These are phyloP conservation scores for Ecliptopera silaceata DNA, from an alignment of 2,888 invertebrate genomes.

Conservation along the genomic window DNA sequence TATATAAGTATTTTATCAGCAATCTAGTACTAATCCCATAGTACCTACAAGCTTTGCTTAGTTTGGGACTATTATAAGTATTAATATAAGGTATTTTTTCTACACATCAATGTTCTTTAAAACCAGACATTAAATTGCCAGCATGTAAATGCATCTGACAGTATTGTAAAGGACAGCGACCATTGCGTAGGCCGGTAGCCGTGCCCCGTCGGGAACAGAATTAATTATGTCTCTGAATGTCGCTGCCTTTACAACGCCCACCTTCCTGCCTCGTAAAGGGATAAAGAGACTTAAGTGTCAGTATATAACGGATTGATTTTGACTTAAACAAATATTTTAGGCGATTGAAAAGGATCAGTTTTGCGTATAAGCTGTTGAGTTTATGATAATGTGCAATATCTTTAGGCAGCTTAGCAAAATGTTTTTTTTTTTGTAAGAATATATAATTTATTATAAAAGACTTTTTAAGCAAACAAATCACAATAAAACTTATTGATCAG, in stretches of 20 bases:
- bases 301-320: slow-evolving; percentile 19
- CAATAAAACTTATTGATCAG: too few relatives aligned
- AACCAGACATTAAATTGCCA: too few relatives aligned
- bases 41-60: too few relatives aligned
- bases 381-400: neutral
- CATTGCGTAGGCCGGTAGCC: slow-evolving; percentile 41
- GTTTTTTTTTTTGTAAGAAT: neutral
- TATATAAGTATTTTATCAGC: too few relatives aligned
- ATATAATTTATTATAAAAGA: too few relatives aligned
- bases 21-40: too few relatives aligned
- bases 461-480: too few relatives aligned
- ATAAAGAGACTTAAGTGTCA: slow-evolving; percentile 25
- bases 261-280: slow-evolving; percentile 36
- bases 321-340: slow-evolving; percentile 25
- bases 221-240: slow-evolving; percentile 40
- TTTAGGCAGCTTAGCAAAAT: neutral
- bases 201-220: slow-evolving; percentile 40
- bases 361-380: slow-evolving; percentile 1
- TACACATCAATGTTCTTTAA: too few relatives aligned
- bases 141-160: too few relatives aligned
- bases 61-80: too few relatives aligned
- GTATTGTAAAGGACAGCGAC: slow-evolving; percentile 1
- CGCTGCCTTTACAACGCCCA: slow-evolving; percentile 41
- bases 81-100: too few relatives aligned
- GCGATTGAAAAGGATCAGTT: slow-evolving; percentile 12